phyloP scores from a whole-genome alignment of 2,113 vertebrate species.

The Anhinga anhinga region DNA sequence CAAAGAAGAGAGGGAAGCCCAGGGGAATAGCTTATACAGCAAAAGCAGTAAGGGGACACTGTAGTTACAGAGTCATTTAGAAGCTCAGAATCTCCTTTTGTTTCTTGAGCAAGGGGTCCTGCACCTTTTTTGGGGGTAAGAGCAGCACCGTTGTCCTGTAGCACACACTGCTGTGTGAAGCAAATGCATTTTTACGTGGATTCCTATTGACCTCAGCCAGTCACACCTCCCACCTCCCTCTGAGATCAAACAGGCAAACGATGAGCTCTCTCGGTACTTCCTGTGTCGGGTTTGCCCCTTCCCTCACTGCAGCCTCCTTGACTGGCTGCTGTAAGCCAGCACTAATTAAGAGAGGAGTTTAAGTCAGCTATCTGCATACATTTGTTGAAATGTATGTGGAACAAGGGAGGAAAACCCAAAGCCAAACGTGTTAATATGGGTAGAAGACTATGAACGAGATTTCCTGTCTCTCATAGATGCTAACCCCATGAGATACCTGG shows the following conservation, averaged over 20 bases:
- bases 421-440: not conserved
- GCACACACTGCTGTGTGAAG: not conserved
- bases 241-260: not conserved
- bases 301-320: not conserved
- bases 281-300: not conserved
- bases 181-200: not conserved
- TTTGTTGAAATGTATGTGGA: not conserved
- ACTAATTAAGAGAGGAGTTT: not conserved
- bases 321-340: not conserved
- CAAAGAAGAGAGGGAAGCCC: not conserved
- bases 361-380: not conserved
- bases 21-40: not conserved
- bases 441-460: not conserved
- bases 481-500: not conserved
- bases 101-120: not conserved
- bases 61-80: fast-evolving
- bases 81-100: not conserved
- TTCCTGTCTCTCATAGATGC: not conserved
- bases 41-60: not conserved
- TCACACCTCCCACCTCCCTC: not conserved
- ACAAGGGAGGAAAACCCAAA: not conserved
- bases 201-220: not conserved
- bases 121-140: not conserved
- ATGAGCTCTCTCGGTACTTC: not conserved
- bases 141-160: not conserved